phyloP scores from a whole-genome alignment of 1,140 invertebrate species.

The Drosophila rufa region DNA sequence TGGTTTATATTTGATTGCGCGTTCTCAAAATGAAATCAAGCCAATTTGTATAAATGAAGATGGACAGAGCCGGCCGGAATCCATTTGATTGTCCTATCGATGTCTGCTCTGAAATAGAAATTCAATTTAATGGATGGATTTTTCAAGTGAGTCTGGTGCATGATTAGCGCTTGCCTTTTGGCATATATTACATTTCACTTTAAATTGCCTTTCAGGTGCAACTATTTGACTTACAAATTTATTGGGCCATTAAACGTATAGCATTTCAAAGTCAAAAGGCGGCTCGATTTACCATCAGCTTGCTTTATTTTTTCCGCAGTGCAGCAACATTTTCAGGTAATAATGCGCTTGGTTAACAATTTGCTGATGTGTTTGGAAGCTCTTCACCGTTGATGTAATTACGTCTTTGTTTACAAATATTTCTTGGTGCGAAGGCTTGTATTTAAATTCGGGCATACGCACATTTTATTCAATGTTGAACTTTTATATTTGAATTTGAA shows the following conservation, averaged over 20 bases:
- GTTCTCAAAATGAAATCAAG: conserved; percentile 24
- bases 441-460: conserved; percentile 9
- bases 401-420: conserved; percentile 29
- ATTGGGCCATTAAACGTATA: conserved; percentile 15
- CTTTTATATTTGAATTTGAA: conserved; percentile 21
- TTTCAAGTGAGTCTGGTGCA: too few relatives aligned
- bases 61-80: conserved; percentile 18
- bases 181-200: background rate
- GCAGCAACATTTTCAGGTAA: background rate
- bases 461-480: conserved; percentile 32
- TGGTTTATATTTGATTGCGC: conserved; percentile 40
- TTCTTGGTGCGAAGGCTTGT: background rate
- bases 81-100: background rate
- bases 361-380: conserved; percentile 15
- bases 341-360: conserved; percentile 12
- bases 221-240: conserved; percentile 9
- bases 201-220: background rate
- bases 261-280: conserved; percentile 40
- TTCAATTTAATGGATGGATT: background rate
- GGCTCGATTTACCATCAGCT: conserved; percentile 17
- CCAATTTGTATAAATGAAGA: conserved; percentile 48
- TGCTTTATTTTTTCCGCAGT: conserved; percentile 1
- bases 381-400: conserved; percentile 10
- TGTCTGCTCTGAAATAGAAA: background rate
- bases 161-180: background rate